Base-by-base conservation (phyloP, 2,113 vertebrate genomes). In the Melozone crissalis region DNA sequence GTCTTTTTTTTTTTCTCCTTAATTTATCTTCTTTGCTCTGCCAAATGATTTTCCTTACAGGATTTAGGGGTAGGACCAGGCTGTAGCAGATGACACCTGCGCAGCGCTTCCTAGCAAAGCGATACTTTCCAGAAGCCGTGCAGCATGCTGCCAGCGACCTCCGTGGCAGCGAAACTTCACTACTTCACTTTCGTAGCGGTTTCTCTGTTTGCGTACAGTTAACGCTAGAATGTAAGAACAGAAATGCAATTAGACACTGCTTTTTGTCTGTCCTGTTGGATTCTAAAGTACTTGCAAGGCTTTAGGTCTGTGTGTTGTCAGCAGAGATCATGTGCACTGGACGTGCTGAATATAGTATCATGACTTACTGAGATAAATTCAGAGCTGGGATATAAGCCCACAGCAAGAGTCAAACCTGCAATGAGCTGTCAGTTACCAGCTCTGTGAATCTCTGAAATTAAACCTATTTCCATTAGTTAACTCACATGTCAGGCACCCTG, bases 31-130 rank as follows among this genome's bases (percentile, higher is more conserved):
- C 47, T 87, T 96, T 89, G 62, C 52, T 43, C 23, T 77, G 51
- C 43, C 49, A 83, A 80, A 37, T 67, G 65, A 26, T 90, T 96
- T 93, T 83, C 35, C 27, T 28, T 62, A 4, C 17, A 47, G 72
- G 28, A 46, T 84, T 63, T 74, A 37, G 41, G 81, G n/a, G 62
- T 61, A 67, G n/a, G 72, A 65, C 47, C 57, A 37, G 67, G 14
- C 78, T 89, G 57, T 90, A 71, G 90, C 15, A 5, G 57, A 66
- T 95, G 97, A 96, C 97, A 98, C 98, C 98, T 98, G 97, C 90
- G 1, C 72, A 68, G 69, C 75, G 33, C 84, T 97, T 91, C 47
- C 22, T 62, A 84, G 84, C 62, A 71, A 82, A 79, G 88, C 44
- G 14, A 23, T 66, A 33, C 90, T 93, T 96, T 96, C 62, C 33